Base-by-base conservation (phyloP, 2,797 vertebrate genomes). In the Centroberyx gerrardi region DNA sequence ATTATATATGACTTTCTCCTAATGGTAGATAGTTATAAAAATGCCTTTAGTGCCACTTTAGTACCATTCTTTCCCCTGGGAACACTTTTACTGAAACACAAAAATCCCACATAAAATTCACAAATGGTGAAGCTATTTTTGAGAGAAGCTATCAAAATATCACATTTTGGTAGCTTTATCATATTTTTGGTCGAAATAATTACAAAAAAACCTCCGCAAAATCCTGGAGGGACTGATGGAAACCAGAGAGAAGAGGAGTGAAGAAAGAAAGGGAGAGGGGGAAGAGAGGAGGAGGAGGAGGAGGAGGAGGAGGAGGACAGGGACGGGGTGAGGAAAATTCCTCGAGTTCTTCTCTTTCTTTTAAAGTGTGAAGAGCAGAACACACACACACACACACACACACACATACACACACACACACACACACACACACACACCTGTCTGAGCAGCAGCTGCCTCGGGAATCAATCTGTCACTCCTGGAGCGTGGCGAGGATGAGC, bases 381-480 rank as follows among this genome's bases (percentile, higher is more conserved):
- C 42, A 55, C 62, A 58, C 46, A 87, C 71, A 76, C 78, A 81
- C 68, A 75, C 72, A 67, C 71, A 71, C 82, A 81, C 74, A 82
- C 73, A 67, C 63, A 68, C 53, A 67, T 31, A 64, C 55, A 76
- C 58, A 58, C 42, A 72, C 55, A 71, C 65, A 56, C 9, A 69
- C 68, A 80, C 66, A 68, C 49, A 65, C 61, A 65, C 62, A 76
- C 74, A 60, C 75, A 81, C 93, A 93, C 90, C 92, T 94, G 93
- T 93, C 87, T 40, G 67, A 58, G 62, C 60, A 83, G 82, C 92
- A 92, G 92, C 92, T 94, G 77, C 67, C 75, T 72, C 29, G 58
- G 78, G 76, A 90, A 91, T 91, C 82, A 72, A 90, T 91, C 89
- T 29, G 31, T 53, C 33, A 6, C 18, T 78, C 82, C 80, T 62